Evolutionary conservation across 2,888 invertebrate genomes (phyloP), one percentile per base, ranked within the genome.

Genomic region (Temnothorax unifasciatus): DNA sequence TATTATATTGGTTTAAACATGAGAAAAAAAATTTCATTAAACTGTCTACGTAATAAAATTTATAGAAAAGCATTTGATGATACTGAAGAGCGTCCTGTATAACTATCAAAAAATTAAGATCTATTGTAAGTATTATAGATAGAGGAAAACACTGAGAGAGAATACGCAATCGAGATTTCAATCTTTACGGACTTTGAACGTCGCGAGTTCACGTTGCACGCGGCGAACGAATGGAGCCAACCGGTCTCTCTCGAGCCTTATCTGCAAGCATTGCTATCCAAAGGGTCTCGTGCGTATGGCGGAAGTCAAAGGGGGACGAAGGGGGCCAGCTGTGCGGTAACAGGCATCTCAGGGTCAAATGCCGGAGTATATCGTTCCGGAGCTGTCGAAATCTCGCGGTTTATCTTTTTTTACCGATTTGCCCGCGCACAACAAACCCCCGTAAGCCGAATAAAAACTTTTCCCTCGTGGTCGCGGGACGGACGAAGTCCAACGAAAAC

Each of bases 111-210:
- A 11, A 41, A 57, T 61, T 41, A 41, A 63, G 50, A 61, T 63
- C 8, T 4, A 34, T 34, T 34, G 34, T 34, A 68, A 66, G 61
- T 29, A 13, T 38, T 13, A 1, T 4, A 57, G 41, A 41, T 41
- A 18, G 18, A 34, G 1, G 38, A 59, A 71, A 15, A 73, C 18
- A 21, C 1, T 52, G 25, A 84, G 59, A 86, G 57, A 59, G 1
- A 76, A 41, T 11, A 38, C 44, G 13, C 41, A 29, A 71, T 82
- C 71, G 82, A 71, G 83, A 86, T 87, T 84, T 57, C 44, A 88
- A 87, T 88, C 89, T 90, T 68, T 15, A 47, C 87, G 91, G 91
- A 91, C 91, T 91, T 91, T 91, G 91, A 63, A 89, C 91, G 85
- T 66, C 61, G 71, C 68, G 71, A 57, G 44, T 74, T 79, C 85